Base-by-base conservation (phyloP, 2,113 vertebrate species). In the Brachypteracias leptosomus region DNA sequence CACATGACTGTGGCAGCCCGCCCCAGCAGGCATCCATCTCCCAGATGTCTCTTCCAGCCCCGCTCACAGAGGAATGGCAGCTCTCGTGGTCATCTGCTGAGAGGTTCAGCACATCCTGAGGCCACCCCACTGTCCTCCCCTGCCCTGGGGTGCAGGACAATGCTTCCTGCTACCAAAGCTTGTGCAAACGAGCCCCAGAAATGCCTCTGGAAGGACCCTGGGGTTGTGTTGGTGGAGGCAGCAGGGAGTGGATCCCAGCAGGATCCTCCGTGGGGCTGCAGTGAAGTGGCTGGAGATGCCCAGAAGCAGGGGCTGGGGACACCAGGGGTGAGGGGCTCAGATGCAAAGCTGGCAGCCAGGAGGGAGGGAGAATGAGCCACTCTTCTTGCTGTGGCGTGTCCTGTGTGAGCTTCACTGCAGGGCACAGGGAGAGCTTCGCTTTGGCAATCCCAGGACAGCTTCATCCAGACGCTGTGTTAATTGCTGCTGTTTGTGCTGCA, bases 11-110 rank as follows among this genome's bases (percentile, higher is more conserved):
- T 74, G 16, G 58, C 54, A 94, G 91, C 78, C 85, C 11, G 3
- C 73, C 94, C 87, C 89, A 40, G n/a, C 55, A 16, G 19, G 65
- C 84, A 89, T 94, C 65, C 71, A 70, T 96, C 94, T 97, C 66
- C 7, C 76, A 33, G 82, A 76, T 11, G 0, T 42, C 51, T 18
- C 55, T 66, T 84, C 76, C 9, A 1, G 51, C 24, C 31, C 68
- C 58, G 49, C 6, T 5, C 13, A 5, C 0, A 4, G 91, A 61
- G 88, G 33, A 75, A 38, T 5, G 1, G 1, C 42, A 35, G 47
- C 90, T 73, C 2, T 6, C 16, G 1, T 3, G 4, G 35, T 66
- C 82, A 42, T 63, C 92, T 93, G 90, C 63, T 9, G 22, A 25
- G 18, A 22, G 70, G 33, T 10, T 49, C 12, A 9, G 6, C 9